A percentile compares a stretch with the other conserved stretches of the same genome.
Conservation (phyloP, 2,888 invertebrate genomes). For the Sarcophaga variegata region DNA sequence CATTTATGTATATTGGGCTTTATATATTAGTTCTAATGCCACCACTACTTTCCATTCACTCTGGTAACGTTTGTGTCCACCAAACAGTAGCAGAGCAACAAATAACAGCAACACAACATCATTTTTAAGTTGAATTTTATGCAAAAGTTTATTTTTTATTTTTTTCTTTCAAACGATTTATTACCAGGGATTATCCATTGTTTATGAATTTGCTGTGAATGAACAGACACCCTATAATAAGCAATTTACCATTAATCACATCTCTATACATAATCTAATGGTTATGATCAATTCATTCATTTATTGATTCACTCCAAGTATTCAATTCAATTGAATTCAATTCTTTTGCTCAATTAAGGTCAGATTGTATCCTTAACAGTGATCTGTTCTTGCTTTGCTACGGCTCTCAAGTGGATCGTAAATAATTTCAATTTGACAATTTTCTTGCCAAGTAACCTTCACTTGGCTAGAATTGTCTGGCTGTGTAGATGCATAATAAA, state of each 20-base stretch:
- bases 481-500: neutral
- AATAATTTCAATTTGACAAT: constrained; percentile 29
- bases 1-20: too few relatives aligned
- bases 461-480: constrained; percentile 23
- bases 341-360: constrained; percentile 63
- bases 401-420: constrained; percentile 35
- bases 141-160: constrained; percentile 71
- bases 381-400: constrained; percentile 10
- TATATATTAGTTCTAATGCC: neutral
- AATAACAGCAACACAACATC: constrained; percentile 45
- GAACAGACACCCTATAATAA: constrained; percentile 63
- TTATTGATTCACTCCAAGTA: neutral
- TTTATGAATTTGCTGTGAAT: constrained; percentile 66
- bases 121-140: constrained; percentile 66
- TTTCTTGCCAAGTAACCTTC: constrained; percentile 50
- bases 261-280: neutral
- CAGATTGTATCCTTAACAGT: constrained; percentile 69
- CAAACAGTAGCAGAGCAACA: constrained; percentile 24
- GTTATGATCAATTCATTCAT: neutral
- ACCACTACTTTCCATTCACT: constrained; percentile 1
- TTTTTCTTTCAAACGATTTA: constrained; percentile 73
- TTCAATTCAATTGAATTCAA: constrained; percentile 10
- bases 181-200: constrained; percentile 78
- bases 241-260: constrained; percentile 40
- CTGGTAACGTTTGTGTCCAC: neutral